phyloP scores from a whole-genome alignment of 2,888 invertebrate species.

The Hemistola chrysoprasaria region DNA sequence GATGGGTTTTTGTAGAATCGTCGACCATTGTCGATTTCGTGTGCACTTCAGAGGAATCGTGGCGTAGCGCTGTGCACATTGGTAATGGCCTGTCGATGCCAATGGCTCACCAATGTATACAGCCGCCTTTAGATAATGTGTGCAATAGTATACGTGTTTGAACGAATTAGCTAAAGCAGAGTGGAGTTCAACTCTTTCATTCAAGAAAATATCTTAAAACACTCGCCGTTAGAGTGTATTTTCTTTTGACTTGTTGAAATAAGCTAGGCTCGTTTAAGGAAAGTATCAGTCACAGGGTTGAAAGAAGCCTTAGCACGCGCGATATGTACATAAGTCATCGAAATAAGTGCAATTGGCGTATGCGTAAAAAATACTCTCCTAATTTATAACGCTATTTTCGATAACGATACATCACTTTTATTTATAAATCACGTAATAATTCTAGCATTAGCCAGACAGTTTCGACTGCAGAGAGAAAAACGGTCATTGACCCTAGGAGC shows the following conservation, averaged over 20 bases:
- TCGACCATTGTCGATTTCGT: too few species aligned
- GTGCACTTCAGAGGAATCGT: too few species aligned
- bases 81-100: too few species aligned
- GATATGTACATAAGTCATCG: conserved; percentile 45
- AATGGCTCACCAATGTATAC: too few species aligned
- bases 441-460: conserved; percentile 68
- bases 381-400: conserved; percentile 18
- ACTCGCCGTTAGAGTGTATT: too few species aligned
- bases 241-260: conserved; percentile 13
- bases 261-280: conserved; percentile 41
- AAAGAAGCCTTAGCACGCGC: conserved; percentile 53
- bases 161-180: conserved; percentile 27
- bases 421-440: conserved; percentile 38
- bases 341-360: conserved; percentile 40
- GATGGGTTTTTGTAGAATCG: too few species aligned
- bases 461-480: too few species aligned
- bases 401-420: conserved; percentile 46
- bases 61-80: too few species aligned
- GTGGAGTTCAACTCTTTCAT: too few species aligned
- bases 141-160: conserved; percentile 70
- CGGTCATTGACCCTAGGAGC: too few species aligned
- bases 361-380: conserved; percentile 32
- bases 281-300: conserved; percentile 59
- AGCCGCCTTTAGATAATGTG: conserved; percentile 64
- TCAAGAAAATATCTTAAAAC: too few species aligned